Evolutionary conservation across 1,140 invertebrate genomes (phyloP).

Genomic region (Octopus bimaculoides): DNA sequence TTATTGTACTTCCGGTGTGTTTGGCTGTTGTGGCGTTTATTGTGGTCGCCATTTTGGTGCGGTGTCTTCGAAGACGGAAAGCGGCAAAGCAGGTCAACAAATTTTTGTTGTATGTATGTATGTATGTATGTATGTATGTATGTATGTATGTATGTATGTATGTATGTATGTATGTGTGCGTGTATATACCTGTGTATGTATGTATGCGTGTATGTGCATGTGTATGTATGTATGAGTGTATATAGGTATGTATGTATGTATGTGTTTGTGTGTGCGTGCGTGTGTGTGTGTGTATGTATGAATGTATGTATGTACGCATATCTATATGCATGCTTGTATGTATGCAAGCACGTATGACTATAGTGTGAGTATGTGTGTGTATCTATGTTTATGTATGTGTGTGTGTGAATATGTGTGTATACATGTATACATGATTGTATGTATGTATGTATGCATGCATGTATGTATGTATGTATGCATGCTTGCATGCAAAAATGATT

Average conservation of each 20-base stretch:
- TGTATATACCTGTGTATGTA: not conserved
- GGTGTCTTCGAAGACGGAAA: not conserved
- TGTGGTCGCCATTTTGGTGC: not conserved
- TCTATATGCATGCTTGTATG: not conserved
- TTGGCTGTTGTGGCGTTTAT: not conserved
- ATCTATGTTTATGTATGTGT: not conserved
- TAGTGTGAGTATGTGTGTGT: not conserved
- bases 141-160: not conserved
- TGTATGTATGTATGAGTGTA: not conserved
- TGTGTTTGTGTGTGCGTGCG: slow-evolving; percentile 9
- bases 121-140: not conserved
- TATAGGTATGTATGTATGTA: not conserved
- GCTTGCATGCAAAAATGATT: too few species aligned
- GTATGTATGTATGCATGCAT: not conserved
- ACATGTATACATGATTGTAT: not conserved
- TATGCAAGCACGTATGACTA: not conserved
- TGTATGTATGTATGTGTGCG: not conserved
- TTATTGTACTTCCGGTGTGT: not conserved
- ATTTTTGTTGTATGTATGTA: not conserved
- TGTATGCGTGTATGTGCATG: not conserved
- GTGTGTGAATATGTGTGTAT: not conserved
- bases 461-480: too few species aligned
- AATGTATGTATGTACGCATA: not conserved
- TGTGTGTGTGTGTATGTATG: slow-evolving; percentile 13
- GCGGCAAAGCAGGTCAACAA: not conserved